phyloP scores from a whole-genome alignment of 2,113 vertebrate species.

The Penelope pileata region DNA sequence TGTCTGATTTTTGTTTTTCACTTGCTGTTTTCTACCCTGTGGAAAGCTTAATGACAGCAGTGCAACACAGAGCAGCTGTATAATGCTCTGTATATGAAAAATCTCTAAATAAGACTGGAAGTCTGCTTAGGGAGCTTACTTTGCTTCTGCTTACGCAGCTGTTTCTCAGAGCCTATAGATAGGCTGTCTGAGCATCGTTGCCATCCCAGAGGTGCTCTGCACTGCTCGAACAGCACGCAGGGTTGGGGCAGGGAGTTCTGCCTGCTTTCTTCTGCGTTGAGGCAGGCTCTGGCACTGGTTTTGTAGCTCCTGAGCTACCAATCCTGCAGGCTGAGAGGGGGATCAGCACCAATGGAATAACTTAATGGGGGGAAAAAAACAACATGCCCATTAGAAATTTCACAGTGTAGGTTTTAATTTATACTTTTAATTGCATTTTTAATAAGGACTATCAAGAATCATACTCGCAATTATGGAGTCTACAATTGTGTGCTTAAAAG shows the following conservation, averaged over 20 bases:
- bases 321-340: neutral
- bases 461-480: neutral
- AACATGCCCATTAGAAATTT: neutral
- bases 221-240: neutral
- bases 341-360: neutral
- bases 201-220: neutral
- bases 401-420: neutral
- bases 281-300: neutral
- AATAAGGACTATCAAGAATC: neutral
- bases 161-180: neutral
- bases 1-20: neutral
- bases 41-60: neutral
- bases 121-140: neutral
- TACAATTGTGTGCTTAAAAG: neutral
- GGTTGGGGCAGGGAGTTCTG: neutral
- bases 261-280: neutral
- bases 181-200: rapidly evolving
- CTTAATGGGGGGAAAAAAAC: rapidly evolving
- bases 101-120: neutral
- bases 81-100: neutral
- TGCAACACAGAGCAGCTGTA: neutral
- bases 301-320: neutral
- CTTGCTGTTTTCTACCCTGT: neutral
- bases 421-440: neutral
- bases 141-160: neutral